These are phyloP conservation scores for Pogonophryne albipinna DNA, from an alignment of 2,797 vertebrate species.

Conservation along the genomic window DNA sequence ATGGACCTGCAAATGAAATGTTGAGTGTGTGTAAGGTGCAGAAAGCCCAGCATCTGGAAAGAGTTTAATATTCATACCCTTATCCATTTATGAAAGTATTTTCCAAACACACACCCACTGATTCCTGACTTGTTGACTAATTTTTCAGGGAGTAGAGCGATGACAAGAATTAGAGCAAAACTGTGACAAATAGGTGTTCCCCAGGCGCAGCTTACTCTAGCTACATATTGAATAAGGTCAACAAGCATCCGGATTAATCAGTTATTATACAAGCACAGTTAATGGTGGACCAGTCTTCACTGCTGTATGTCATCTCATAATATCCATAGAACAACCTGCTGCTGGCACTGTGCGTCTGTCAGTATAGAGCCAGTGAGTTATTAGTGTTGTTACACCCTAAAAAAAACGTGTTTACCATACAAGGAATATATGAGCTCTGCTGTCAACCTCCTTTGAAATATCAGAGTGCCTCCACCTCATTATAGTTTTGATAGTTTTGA, in stretches of 20 bases:
- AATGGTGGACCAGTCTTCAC: constrained; percentile 18
- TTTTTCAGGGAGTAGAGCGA: constrained; percentile 46
- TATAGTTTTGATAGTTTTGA: too few species aligned
- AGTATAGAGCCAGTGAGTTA: background rate
- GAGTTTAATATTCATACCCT: constrained; percentile 66
- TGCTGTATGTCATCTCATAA: constrained; percentile 21
- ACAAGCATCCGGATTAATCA: constrained; percentile 45
- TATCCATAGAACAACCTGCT: constrained; percentile 4
- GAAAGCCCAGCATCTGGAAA: constrained; percentile 65
- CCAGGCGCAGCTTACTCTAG: constrained; percentile 33
- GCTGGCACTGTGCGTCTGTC: constrained; percentile 3
- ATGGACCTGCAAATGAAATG: constrained; percentile 65
- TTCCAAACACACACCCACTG: constrained; percentile 60
- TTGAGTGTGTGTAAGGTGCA: constrained; percentile 63
- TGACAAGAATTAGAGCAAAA: constrained; percentile 57
- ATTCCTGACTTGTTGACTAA: constrained; percentile 68
- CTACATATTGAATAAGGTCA: constrained; percentile 65
- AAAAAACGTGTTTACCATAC: too few species aligned
- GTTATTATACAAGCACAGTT: constrained; percentile 31
- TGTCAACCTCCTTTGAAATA: too few species aligned
- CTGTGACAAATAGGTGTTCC: constrained; percentile 65
- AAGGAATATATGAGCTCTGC: too few species aligned
- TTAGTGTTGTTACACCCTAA: background rate
- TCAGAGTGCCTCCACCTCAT: too few species aligned
- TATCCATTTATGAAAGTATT: constrained; percentile 60